These are phyloP conservation scores for Drosophila recens DNA, from an alignment of 2,888 invertebrate genomes.

Conservation along the genomic window DNA sequence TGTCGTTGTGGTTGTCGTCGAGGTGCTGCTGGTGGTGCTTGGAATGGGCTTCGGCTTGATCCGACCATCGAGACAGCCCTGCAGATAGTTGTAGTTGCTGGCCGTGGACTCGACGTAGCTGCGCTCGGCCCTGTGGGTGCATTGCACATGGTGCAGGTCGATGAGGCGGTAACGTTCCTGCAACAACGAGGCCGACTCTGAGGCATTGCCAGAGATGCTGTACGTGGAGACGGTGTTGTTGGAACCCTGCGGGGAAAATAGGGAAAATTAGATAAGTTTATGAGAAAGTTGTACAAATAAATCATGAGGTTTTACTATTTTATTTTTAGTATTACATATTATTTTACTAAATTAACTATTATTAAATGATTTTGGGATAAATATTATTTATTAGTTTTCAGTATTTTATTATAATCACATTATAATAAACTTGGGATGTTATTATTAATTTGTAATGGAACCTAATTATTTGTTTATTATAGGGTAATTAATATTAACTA, in stretches of 20 bases:
- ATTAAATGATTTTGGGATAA: too few species aligned
- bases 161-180: conserved; percentile 77
- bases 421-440: too few species aligned
- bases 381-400: background rate
- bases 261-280: background rate
- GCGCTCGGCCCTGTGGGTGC: conserved; percentile 69
- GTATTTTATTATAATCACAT: background rate
- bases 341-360: too few species aligned
- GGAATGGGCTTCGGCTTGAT: conserved; percentile 55
- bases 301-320: too few species aligned
- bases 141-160: conserved; percentile 75
- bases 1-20: conserved; percentile 56
- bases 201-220: conserved; percentile 80
- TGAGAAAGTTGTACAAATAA: background rate
- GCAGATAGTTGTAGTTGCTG: conserved; percentile 76
- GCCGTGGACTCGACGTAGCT: conserved; percentile 72
- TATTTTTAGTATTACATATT: too few species aligned
- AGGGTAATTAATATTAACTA: too few species aligned
- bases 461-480: too few species aligned
- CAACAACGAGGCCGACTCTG: conserved; percentile 69
- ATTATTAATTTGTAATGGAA: too few species aligned
- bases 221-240: conserved; percentile 77
- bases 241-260: conserved; percentile 62
- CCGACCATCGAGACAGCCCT: conserved; percentile 76
- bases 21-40: conserved; percentile 42